These are phyloP conservation scores for Platichthys stellatus DNA, from an alignment of 2,113 vertebrate genomes.

Conservation along the genomic window DNA sequence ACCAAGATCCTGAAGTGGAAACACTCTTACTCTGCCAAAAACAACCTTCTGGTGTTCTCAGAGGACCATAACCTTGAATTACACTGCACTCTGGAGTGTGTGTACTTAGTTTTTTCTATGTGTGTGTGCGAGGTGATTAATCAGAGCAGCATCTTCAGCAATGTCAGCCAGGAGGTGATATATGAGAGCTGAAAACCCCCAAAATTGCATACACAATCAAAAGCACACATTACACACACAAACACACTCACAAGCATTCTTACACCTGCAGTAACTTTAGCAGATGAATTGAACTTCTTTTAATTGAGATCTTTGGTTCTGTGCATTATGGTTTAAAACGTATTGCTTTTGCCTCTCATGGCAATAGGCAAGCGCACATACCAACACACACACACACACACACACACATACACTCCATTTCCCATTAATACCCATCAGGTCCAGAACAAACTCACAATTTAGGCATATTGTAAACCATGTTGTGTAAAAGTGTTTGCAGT, in stretches of 20 bases:
- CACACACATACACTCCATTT: neutral
- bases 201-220: conserved; percentile 8
- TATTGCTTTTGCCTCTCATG: conserved; percentile 18
- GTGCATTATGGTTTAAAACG: neutral
- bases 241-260: neutral
- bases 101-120: conserved; percentile 8
- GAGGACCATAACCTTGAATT: conserved; percentile 42
- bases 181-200: conserved; percentile 25
- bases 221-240: conserved; percentile 6
- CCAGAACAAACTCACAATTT: neutral
- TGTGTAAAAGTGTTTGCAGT: conserved; percentile 10
- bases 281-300: conserved; percentile 26
- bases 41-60: conserved; percentile 20
- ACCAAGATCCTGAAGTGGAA: conserved; percentile 1
- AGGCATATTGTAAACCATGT: neutral
- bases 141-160: conserved; percentile 45
- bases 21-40: conserved; percentile 18
- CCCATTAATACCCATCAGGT: neutral
- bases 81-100: neutral
- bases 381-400: conserved; percentile 15
- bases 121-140: conserved; percentile 47
- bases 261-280: conserved; percentile 28
- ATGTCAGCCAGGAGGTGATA: conserved; percentile 39
- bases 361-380: neutral
- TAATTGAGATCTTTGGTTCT: conserved; percentile 38